Base-by-base conservation (phyloP, 2,888 invertebrate genomes). In the Drosophila multiciliata region DNA sequence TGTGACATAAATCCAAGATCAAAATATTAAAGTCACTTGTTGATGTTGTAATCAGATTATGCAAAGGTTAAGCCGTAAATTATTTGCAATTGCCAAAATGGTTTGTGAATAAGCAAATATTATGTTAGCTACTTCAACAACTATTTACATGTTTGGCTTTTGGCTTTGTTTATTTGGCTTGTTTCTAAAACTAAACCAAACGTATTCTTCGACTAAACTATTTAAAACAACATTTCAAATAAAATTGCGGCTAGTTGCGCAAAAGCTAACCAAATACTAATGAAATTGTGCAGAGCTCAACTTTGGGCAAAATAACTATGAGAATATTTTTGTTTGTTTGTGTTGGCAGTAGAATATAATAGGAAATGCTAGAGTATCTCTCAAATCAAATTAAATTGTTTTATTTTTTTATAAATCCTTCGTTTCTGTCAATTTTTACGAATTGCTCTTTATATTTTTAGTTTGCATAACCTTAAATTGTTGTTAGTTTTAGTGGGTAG, bases 401-500 rank as follows among this genome's bases (percentile, higher is more conserved):
- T 26, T 23, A 29, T n/a, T 26, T 38, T 38, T 11, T 17, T 1
- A n/a, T 12, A 12, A 7, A 15, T 3, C 26, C 26, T 26, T n/a
- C 17, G 26, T 38, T 38, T 33, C 33, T 20, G 17, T 45, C 0
- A n/a, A 26, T 48, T 35, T 58, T 40, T 17, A 8, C 17, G 33
- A 9, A 33, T 17, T 54, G 23, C 6, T 15, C 17, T 12, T 12
- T 17, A n/a, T 33, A 0, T 26, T 36, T 20, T 57, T 26, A 1
- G n/a, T 49, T 48, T 32, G 29, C 11, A 15, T 4, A 52, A 15
- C 6, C 2, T 20, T 11, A n/a, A 49, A 65, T 42, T 66, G 52
- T 57, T 48, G 45, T 69, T 69, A 66, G 60, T 67, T 67, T 45
- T 66, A 29, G 66, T 45, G 15, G 33, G 29, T 38, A 42, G 9